These are phyloP conservation scores for Sisyra terminalis DNA, from an alignment of 2,888 invertebrate genomes.

Conservation along the genomic window DNA sequence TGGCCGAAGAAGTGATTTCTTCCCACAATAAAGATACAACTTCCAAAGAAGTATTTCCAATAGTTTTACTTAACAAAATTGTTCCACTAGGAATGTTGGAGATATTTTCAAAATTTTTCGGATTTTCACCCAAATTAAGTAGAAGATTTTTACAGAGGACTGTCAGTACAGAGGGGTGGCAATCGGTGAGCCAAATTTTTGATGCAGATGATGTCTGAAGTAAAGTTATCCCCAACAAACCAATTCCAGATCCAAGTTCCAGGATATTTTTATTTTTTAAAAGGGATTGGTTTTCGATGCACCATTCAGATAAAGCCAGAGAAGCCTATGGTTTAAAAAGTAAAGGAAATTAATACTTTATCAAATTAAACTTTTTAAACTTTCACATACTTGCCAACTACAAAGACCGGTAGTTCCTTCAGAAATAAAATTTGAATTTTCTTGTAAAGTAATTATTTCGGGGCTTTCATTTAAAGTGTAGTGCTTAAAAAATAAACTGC, in stretches of 20 bases:
- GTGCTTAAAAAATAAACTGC: constrained; percentile 41
- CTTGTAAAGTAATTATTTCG: constrained; percentile 40
- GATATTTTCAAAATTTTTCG: constrained; percentile 14
- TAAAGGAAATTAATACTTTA: constrained; percentile 3
- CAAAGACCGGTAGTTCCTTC: constrained; percentile 66
- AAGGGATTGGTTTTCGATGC: constrained; percentile 32
- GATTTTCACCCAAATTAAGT: constrained; percentile 30
- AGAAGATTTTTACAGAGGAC: constrained; percentile 42
- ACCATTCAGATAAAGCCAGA: constrained; percentile 53
- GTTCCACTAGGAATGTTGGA: constrained; percentile 14
- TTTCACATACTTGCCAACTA: constrained; percentile 50
- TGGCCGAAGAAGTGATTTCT: constrained; percentile 21
- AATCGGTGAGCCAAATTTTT: constrained; percentile 47
- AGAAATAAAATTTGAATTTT: constrained; percentile 53
- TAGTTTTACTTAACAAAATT: background rate
- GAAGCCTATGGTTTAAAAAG: constrained; percentile 48
- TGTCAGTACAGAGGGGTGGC: constrained; percentile 46
- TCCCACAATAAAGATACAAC: constrained; percentile 34
- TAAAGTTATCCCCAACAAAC: constrained; percentile 50
- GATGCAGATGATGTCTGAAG: constrained; percentile 35
- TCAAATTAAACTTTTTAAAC: background rate
- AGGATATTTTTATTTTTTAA: constrained; percentile 40
- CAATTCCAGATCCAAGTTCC: constrained; percentile 65
- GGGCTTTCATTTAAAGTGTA: constrained; percentile 32
- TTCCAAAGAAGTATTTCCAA: constrained; percentile 13